Percentiles rank a stretch among this genome's conserved stretches.
Evolutionary conservation across 1,140 invertebrate species (phyloP).

Genomic region (Trigoniulus corallinus): DNA sequence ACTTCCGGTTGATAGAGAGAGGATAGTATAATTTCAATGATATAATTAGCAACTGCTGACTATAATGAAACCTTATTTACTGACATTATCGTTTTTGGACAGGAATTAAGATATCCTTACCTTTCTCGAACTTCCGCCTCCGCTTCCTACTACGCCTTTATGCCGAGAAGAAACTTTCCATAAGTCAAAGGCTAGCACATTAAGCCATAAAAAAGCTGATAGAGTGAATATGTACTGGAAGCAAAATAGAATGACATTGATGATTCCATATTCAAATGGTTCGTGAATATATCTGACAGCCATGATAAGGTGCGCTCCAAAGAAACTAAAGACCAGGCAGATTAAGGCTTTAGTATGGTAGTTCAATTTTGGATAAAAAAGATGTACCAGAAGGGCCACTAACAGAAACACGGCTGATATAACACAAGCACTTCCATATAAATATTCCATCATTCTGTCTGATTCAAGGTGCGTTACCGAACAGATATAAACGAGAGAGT

Average conservation of each 20-base stretch:
- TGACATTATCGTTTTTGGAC: no score
- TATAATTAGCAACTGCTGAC: no score
- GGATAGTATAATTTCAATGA: no score
- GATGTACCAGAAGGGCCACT: neutral
- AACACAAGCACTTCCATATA: neutral
- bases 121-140: neutral
- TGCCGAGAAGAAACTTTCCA: conserved; percentile 15
- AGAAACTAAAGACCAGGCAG: conserved; percentile 5
- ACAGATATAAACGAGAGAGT: no score
- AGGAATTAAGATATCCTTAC: no score
- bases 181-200: conserved; percentile 22
- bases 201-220: conserved; percentile 33
- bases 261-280: neutral
- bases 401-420: neutral
- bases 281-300: neutral
- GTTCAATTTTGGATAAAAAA: neutral
- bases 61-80: no score
- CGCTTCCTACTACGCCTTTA: no score
- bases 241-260: conserved; percentile 14
- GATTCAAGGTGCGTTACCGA: no score
- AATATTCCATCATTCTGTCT: no score
- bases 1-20: no score
- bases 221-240: conserved; percentile 31
- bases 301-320: conserved; percentile 1
- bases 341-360: neutral